Percentiles rank a stretch among this genome's conserved stretches.
Evolutionary conservation across 2,888 invertebrate species (phyloP).

Genomic region (Morpho helenor): DNA sequence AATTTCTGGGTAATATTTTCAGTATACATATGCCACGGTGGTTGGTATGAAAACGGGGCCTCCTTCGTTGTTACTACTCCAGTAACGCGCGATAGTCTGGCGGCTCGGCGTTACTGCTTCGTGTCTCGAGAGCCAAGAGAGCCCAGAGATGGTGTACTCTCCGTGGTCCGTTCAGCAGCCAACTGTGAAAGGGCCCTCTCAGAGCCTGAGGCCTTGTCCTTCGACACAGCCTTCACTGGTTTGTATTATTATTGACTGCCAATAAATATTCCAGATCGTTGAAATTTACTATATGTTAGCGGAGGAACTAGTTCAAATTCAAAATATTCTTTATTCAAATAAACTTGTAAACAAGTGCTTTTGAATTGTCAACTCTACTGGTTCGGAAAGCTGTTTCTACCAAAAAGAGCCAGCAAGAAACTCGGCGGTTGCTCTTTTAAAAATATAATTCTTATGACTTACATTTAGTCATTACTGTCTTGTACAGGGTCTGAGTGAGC

Average conservation of each 20-base stretch:
- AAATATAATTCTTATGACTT: no score
- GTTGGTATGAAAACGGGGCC: slow-evolving; percentile 92
- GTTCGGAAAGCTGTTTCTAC: no score
- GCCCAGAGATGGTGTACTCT: slow-evolving; percentile 61
- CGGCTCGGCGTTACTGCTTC: slow-evolving; percentile 87
- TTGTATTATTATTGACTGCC: slow-evolving; percentile 6
- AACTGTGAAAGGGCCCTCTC: slow-evolving; percentile 79
- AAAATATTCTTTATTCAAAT: no score
- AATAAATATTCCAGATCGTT: no score
- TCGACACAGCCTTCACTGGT: slow-evolving; percentile 83
- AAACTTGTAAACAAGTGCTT: no score
- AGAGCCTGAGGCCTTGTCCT: slow-evolving; percentile 77
- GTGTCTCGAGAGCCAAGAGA: slow-evolving; percentile 82
- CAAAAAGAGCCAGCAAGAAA: no score
- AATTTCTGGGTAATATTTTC: slow-evolving; percentile 31
- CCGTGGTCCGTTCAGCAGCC: slow-evolving; percentile 81
- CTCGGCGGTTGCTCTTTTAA: no score
- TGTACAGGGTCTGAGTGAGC: no score
- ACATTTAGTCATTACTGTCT: no score
- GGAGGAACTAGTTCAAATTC: no score
- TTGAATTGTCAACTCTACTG: no score
- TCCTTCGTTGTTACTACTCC: slow-evolving; percentile 92
- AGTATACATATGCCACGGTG: slow-evolving; percentile 94
- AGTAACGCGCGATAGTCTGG: slow-evolving; percentile 82
- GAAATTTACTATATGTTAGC: no score